Conservation (phyloP, 2,113 vertebrate species). For the Cyanoderma ruficeps region DNA sequence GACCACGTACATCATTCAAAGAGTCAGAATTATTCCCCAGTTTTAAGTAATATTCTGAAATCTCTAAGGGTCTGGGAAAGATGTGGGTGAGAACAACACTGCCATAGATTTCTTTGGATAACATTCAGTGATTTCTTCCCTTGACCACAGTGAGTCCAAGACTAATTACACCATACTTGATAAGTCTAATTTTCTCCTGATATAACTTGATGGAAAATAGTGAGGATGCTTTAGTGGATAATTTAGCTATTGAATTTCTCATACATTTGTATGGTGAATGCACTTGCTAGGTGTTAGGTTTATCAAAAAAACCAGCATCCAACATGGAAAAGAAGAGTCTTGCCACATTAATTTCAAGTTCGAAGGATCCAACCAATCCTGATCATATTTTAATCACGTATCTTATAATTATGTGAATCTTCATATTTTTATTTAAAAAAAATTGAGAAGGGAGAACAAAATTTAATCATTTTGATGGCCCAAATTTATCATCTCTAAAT, state of each 20-base stretch:
- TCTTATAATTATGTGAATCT: background rate
- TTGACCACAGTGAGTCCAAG: background rate
- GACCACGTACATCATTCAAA: background rate
- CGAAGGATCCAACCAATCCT: background rate
- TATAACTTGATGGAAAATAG: background rate
- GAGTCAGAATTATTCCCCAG: background rate
- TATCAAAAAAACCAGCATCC: background rate
- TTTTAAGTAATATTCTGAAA: background rate
- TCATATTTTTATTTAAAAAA: background rate
- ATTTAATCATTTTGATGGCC: background rate
- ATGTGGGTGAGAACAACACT: background rate
- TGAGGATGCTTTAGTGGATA: background rate
- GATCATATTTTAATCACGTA: background rate
- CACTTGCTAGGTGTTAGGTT: background rate
- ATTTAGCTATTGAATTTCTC: background rate
- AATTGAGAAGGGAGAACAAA: background rate
- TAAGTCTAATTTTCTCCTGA: background rate
- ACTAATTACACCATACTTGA: background rate
- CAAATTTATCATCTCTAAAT: background rate
- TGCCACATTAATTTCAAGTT: background rate
- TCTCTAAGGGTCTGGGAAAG: background rate
- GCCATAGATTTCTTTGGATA: background rate
- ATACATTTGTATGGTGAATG: background rate
- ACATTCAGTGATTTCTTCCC: background rate
- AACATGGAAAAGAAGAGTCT: background rate